Conservation (phyloP, 2,797 vertebrate species). For the Danio tinwini region DNA sequence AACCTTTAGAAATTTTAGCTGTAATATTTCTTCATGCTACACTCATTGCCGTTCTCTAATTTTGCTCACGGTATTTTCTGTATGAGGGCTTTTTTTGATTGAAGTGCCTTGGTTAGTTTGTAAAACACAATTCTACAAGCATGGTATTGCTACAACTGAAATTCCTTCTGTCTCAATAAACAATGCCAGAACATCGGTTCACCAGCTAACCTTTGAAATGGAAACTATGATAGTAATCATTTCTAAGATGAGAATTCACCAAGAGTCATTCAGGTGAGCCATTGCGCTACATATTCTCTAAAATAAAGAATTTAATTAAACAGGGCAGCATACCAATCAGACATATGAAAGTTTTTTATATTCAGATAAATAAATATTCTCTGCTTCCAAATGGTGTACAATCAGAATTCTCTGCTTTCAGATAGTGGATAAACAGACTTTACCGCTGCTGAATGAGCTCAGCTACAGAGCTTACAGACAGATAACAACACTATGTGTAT, state of each 20-base stretch:
- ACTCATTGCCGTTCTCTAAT: too few relatives aligned
- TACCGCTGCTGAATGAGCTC: conserved; percentile 16
- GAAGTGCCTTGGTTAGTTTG: too few relatives aligned
- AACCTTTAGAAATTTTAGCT: too few relatives aligned
- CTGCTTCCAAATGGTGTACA: background rate
- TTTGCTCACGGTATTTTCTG: too few relatives aligned
- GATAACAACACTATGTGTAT: background rate
- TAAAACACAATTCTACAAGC: too few relatives aligned
- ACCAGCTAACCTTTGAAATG: background rate
- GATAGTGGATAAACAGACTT: conserved; percentile 19
- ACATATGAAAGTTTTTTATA: conserved; percentile 13
- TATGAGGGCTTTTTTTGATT: too few relatives aligned
- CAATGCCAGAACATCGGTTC: background rate
- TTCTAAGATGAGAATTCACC: background rate
- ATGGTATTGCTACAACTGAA: too few relatives aligned
- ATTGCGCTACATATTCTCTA: background rate
- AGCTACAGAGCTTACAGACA: background rate
- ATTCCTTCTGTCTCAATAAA: background rate
- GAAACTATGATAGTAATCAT: background rate
- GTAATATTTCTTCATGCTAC: too few relatives aligned
- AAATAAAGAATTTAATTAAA: background rate
- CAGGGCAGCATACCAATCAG: background rate
- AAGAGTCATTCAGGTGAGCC: background rate
- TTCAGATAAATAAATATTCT: conserved; percentile 22
- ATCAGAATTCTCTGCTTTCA: background rate